These are phyloP conservation scores for Geotrupes spiniger DNA, from an alignment of 2,888 invertebrate genomes.

Conservation along the genomic window DNA sequence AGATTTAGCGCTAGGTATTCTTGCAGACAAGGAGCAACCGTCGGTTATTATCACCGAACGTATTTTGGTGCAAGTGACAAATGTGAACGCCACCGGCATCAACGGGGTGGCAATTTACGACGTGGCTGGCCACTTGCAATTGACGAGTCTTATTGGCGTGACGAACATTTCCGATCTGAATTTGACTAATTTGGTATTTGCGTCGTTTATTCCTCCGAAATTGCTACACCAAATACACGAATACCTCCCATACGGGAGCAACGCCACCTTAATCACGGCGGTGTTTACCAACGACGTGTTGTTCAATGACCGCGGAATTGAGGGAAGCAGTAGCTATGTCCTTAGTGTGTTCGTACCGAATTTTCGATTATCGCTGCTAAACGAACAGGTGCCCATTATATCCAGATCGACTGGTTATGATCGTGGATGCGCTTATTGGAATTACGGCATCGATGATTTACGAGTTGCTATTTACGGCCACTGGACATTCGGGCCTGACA, in stretches of 20 bases:
- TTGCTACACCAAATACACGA: background rate
- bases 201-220: constrained; percentile 13
- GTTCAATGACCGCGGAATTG: background rate
- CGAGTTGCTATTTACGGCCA: constrained; percentile 4
- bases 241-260: background rate
- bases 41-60: constrained; percentile 1
- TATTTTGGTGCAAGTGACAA: constrained; percentile 9
- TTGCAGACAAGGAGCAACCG: background rate
- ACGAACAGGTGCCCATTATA: background rate
- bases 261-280: background rate
- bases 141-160: constrained; percentile 2
- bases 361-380: background rate
- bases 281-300: background rate
- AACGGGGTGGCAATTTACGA: constrained; percentile 17
- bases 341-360: background rate
- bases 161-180: constrained; percentile 2
- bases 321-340: background rate
- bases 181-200: constrained; percentile 7
- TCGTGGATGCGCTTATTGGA: constrained; percentile 14
- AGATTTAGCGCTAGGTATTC: constrained; percentile 10
- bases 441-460: too few relatives aligned
- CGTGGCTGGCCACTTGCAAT: background rate
- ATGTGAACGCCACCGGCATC: constrained; percentile 4
- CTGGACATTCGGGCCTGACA: constrained; percentile 16
- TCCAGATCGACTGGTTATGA: background rate